Conservation (phyloP, 2,113 vertebrate species). For the Leptocoma aspasia region DNA sequence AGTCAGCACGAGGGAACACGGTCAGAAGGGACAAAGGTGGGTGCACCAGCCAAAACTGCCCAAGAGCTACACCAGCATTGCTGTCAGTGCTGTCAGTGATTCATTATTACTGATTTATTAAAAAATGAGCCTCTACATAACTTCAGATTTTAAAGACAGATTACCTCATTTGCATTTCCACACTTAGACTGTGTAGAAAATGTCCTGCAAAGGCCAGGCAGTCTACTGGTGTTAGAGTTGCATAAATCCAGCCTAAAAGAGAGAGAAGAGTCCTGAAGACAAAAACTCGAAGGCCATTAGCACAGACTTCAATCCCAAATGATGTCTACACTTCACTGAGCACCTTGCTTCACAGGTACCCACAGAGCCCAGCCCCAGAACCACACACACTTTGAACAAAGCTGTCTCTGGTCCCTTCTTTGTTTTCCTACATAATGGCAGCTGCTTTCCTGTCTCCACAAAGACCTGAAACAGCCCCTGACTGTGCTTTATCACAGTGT, state of each 20-base stretch:
- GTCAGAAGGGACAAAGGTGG: neutral
- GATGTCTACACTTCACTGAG: neutral
- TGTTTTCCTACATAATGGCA: neutral
- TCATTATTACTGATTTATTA: neutral
- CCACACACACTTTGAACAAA: neutral
- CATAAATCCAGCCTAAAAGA: slow-evolving; percentile 93
- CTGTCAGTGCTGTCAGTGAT: neutral
- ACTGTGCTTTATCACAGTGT: neutral
- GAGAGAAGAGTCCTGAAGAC: neutral
- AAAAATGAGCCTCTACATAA: neutral
- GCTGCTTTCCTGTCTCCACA: neutral
- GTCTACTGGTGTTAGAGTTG: slow-evolving; percentile 94
- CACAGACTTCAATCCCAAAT: neutral
- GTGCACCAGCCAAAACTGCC: neutral
- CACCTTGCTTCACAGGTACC: neutral
- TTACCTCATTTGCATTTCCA: slow-evolving; percentile 99
- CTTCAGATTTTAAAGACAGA: neutral
- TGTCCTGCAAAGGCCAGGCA: slow-evolving; percentile 94
- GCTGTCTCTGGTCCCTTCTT: neutral
- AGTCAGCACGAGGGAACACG: rapidly evolving
- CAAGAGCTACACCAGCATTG: neutral
- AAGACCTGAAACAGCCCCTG: neutral
- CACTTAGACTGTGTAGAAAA: slow-evolving; percentile 93
- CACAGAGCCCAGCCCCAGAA: neutral
- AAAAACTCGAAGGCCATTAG: neutral